Evolutionary conservation across 2,113 vertebrate species (phyloP).

Genomic region (Mus musculus): GRCm39 chr4:81030001-81030500

Average conservation of each 20-base stretch:
- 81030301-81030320: neutral
- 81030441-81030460: neutral
- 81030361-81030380: neutral
- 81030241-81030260: neutral
- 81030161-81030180: neutral
- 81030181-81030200: neutral
- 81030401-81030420: neutral
- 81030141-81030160: neutral
- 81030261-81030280: neutral
- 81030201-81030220: neutral
- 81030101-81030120: neutral
- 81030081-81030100: neutral
- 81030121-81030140: neutral
- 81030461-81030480: neutral
- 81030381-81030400: neutral
- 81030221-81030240: neutral
- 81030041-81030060: neutral
- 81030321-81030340: neutral
- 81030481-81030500: neutral
- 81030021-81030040: neutral
- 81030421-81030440: neutral
- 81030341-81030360: neutral
- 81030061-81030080: neutral
- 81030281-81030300: neutral
- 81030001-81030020: neutral